Percentiles rank a stretch among this genome's conserved stretches.
phyloP scores from a whole-genome alignment of 2,888 invertebrate genomes.

The Chaetogeoica ovagalla region DNA sequence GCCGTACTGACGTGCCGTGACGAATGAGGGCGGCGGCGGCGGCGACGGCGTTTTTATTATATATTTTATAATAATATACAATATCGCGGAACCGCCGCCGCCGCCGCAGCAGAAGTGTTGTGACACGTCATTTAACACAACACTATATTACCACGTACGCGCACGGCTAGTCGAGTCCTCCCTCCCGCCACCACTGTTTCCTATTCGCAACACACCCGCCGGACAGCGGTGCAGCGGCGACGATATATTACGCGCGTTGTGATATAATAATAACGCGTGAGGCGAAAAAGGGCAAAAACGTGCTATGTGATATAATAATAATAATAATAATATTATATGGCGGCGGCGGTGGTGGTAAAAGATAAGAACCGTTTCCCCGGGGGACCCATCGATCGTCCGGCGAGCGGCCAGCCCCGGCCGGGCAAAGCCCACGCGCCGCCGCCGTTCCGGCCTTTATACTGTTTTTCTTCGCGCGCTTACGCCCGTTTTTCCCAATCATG shows the following conservation, averaged over 20 bases:
- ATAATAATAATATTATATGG: background rate
- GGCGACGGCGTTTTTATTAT: slow-evolving; percentile 33
- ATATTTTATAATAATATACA: background rate
- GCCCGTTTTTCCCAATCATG: slow-evolving; percentile 38
- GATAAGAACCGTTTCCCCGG: slow-evolving; percentile 46
- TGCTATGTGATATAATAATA: background rate
- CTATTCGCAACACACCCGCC: no score
- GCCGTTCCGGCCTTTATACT: no score
- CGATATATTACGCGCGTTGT: no score
- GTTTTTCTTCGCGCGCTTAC: no score
- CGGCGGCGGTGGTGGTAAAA: background rate
- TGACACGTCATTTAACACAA: slow-evolving; percentile 51
- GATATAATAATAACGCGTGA: no score
- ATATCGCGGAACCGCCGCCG: slow-evolving; percentile 11
- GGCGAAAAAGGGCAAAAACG: no score
- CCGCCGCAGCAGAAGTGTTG: slow-evolving; percentile 16
- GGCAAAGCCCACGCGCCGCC: background rate
- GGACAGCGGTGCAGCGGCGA: no score
- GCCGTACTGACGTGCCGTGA: slow-evolving; percentile 41
- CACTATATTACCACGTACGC: background rate
- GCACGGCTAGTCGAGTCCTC: no score
- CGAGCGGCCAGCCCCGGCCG: background rate
- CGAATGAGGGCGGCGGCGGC: slow-evolving; percentile 36
- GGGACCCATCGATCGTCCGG: slow-evolving; percentile 49
- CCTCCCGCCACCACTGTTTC: no score